Percentiles rank a stretch among this genome's conserved stretches.
phyloP scores from a whole-genome alignment of 2,113 vertebrate genomes.

The Gila orcuttii region DNA sequence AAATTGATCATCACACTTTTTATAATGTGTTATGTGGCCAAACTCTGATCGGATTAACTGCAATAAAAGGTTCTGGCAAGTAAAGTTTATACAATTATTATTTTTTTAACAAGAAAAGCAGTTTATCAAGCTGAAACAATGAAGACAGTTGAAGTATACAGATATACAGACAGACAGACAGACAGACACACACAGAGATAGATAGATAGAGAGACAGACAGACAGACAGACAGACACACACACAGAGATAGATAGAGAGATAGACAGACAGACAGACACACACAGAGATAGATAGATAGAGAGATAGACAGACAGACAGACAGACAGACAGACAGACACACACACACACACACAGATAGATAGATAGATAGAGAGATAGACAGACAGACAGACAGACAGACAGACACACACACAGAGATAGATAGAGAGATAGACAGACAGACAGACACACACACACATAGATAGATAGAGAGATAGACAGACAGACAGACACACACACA shows the following conservation, averaged over 20 bases:
- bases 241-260: too few relatives aligned
- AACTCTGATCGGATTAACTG: neutral
- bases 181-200: rapidly evolving
- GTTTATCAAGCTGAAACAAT: neutral
- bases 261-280: too few relatives aligned
- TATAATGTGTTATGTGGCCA: neutral
- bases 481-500: too few relatives aligned
- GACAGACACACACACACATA: rapidly evolving
- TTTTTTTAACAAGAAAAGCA: neutral
- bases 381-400: neutral
- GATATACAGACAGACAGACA: too few relatives aligned
- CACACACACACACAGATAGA: rapidly evolving
- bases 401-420: rapidly evolving
- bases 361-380: neutral
- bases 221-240: neutral
- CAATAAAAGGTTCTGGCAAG: neutral
- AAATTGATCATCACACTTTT: neutral
- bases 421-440: neutral
- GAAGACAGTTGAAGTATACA: too few relatives aligned
- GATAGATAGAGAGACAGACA: neutral
- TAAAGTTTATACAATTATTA: neutral
- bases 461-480: neutral
- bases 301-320: too few relatives aligned
- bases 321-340: too few relatives aligned
- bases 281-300: too few relatives aligned